Evolutionary conservation across 2,888 invertebrate species (phyloP), one percentile per base, ranked within the genome.

Genomic region (Himalopsyche tibetana): DNA sequence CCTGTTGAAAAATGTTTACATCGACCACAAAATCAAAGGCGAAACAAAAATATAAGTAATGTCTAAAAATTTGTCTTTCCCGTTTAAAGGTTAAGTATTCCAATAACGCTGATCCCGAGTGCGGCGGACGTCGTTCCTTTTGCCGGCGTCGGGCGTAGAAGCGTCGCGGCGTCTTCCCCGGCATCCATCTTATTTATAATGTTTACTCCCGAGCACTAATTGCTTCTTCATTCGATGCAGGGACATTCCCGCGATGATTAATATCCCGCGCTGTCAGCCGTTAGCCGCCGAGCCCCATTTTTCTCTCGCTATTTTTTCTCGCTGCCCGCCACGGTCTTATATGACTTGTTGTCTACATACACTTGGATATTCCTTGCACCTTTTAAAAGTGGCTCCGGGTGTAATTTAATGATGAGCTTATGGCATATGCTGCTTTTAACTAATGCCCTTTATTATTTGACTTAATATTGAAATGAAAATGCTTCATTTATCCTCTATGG

Each of bases 151-250:
- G 55, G 55, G 42, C 55, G 83, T 19, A 80, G 80, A 40, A 83
- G 86, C 83, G 83, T 80, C 83, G 45, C 83, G 80, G 40, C 51
- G 86, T 81, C 51, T 40, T 69, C 69, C 40, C 17, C n/a, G 69
- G 69, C 69, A 69, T 82, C 56, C 83, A 69, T 82, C 74, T 84
- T 85, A 88, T 88, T 86, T 88, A 86, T 88, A 84, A 84, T 87
- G 87, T 88, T 88, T 87, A 87, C 87, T 84, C 83, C 84, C 56
- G 82, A 63, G 51, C 88, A 84, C 88, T 88, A 88, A 88, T 88
- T 88, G 88, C 87, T 80, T 84, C 84, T 86, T 85, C 86, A 86
- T 88, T 88, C 88, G 84, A 83, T 74, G 84, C 85, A 84, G 84
- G 88, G 85, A 85, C 87, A 87, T 87, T 88, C 84, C 88, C 42